Evolutionary conservation across 1,140 invertebrate genomes (phyloP), one percentile per base, ranked within the genome.

Genomic region (Phortica variegata): DNA sequence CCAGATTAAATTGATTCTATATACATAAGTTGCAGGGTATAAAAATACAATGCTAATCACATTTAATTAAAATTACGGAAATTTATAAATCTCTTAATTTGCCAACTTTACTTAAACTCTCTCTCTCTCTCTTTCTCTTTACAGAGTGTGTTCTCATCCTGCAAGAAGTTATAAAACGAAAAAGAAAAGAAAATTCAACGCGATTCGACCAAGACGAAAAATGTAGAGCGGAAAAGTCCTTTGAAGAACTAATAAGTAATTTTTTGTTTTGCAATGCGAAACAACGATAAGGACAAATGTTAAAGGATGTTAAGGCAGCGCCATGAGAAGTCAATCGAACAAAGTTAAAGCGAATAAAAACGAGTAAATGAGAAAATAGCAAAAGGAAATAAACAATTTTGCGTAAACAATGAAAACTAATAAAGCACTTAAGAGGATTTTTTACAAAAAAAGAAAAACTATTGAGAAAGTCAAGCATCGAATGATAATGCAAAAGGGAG

Each of bases 361-460:
- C n/a, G n/a, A n/a, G n/a, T n/a, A n/a, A n/a, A n/a, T n/a, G n/a
- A 29, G 21, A 46, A 41, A 43, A 10, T 19, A 44, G 47, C 47
- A 44, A 54, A 47, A 44, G 21, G 21, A 37, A 13, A 21, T 15
- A 36, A 51, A 47, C 43, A 51, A 40, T 54, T 51, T 13, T 3
- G 13, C 34, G 57, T 60, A 63, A 60, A 68, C 63, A 68, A 68
- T 68, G 63, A 58, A 54, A 68, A 68, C 65, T 54, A 69, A 68
- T 68, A 68, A 63, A 63, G 63, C 52, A 68, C 57, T 63, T 58
- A 59, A 66, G 60, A 44, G 51, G 56, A 62, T 68, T 51, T 44
- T 45, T 45, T 45, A 41, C 31, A 33, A 18, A 54, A 60, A 49
- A 23, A 54, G 41, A 48, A 59, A 48, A 48, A 56, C 37, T 44